phyloP scores from a whole-genome alignment of 2,797 vertebrate species.

The Sebastes oblongus region DNA sequence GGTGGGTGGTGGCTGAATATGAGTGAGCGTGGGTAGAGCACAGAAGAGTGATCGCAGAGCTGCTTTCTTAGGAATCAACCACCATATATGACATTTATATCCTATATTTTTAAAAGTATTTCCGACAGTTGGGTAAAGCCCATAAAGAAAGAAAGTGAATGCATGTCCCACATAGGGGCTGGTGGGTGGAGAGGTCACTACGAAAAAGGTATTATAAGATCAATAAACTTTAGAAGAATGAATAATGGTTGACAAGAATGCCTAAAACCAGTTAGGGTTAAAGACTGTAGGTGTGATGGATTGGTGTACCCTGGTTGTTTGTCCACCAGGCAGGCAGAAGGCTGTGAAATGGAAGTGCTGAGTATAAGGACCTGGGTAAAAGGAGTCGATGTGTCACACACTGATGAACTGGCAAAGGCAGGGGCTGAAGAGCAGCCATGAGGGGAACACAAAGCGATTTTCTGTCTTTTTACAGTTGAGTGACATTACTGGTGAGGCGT shows the following conservation, averaged over 20 bases:
- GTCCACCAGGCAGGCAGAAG: constrained; percentile 7
- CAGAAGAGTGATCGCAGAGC: constrained; percentile 11
- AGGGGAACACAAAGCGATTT: not conserved
- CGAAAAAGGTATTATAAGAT: constrained; percentile 18
- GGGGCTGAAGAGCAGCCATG: not conserved
- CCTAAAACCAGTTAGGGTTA: constrained; percentile 1
- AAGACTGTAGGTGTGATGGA: constrained; percentile 23
- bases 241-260: constrained; percentile 6
- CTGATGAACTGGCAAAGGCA: constrained; percentile 17
- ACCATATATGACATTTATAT: constrained; percentile 1
- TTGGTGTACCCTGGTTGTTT: not conserved
- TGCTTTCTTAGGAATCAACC: constrained; percentile 28
- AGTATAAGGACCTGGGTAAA: not conserved
- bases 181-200: constrained; percentile 18
- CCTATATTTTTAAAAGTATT: not conserved
- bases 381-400: constrained; percentile 11
- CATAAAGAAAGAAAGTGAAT: not conserved
- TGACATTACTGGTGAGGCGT: not conserved
- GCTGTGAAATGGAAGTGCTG: constrained; percentile 44
- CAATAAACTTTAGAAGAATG: constrained; percentile 24
- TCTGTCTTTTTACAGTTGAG: not conserved
- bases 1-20: constrained; percentile 45
- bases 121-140: constrained; percentile 4
- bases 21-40: constrained; percentile 38
- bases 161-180: not conserved